Percentiles rank a stretch among this genome's conserved stretches.
phyloP scores from a whole-genome alignment of 1,140 invertebrate genomes.

The Lycorma delicatula region DNA sequence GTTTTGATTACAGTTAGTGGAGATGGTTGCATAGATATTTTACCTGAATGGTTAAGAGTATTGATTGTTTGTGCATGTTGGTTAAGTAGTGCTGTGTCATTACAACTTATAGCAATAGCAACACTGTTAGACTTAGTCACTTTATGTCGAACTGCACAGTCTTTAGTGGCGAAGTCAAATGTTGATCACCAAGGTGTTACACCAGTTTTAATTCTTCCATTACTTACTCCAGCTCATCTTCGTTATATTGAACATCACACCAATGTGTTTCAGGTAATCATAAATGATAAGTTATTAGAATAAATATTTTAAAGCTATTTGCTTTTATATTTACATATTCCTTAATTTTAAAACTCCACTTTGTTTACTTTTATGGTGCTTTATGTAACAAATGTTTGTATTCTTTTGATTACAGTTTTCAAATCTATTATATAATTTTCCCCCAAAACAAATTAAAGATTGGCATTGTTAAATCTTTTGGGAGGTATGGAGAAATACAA shows the following conservation, averaged over 20 bases:
- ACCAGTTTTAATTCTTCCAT: conserved; percentile 56
- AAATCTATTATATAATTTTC: too few species aligned
- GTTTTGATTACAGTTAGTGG: background rate
- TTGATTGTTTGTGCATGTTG: conserved; percentile 60
- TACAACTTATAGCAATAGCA: conserved; percentile 60
- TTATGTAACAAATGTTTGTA: too few species aligned
- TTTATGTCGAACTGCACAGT: conserved; percentile 30
- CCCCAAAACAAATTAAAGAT: too few species aligned
- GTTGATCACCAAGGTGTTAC: conserved; percentile 44
- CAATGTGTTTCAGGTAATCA: conserved; percentile 51
- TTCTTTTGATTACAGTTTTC: too few species aligned
- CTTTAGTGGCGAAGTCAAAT: conserved; percentile 17
- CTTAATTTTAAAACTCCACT: background rate
- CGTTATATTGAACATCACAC: conserved; percentile 53
- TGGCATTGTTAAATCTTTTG: too few species aligned
- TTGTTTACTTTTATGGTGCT: too few species aligned
- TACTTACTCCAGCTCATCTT: conserved; percentile 54
- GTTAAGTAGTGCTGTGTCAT: conserved; percentile 42
- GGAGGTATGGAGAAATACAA: too few species aligned
- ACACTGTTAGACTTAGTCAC: conserved; percentile 68
- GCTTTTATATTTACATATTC: conserved; percentile 3
- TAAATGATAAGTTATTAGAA: conserved; percentile 18
- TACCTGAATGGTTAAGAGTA: conserved; percentile 70
- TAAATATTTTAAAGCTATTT: too few species aligned
- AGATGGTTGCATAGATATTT: conserved; percentile 19